Evolutionary conservation across 1,140 invertebrate species (phyloP).

Genomic region (Zaprionus vittiger): DNA sequence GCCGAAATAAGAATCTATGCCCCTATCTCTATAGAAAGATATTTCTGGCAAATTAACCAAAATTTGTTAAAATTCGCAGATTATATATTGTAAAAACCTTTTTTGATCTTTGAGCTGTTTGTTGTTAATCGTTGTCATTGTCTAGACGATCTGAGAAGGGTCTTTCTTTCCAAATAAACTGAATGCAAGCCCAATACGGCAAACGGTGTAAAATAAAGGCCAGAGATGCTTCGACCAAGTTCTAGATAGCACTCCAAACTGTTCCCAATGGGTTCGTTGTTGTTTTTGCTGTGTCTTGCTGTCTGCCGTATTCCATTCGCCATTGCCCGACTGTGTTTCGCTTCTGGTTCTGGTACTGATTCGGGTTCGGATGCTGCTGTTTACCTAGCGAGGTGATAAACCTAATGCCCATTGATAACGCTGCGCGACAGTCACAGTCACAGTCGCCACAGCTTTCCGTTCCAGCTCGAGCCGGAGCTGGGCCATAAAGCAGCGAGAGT

Average conservation of each 20-base stretch:
- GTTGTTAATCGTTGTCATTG: neutral
- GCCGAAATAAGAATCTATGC: neutral
- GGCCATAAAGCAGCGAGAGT: constrained; percentile 17
- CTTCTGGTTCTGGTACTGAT: constrained; percentile 4
- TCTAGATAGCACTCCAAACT: neutral
- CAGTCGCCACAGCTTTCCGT: neutral
- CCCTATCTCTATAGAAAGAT: neutral
- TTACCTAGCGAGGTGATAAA: constrained; percentile 32
- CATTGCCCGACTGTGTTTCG: constrained; percentile 7
- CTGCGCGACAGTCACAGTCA: neutral
- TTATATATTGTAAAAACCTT: neutral
- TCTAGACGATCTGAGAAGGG: neutral
- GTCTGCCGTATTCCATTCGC: neutral
- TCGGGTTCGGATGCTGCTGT: constrained; percentile 7
- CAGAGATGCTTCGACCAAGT: neutral
- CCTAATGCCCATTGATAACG: constrained; percentile 36
- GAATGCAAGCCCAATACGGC: neutral
- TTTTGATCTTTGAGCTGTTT: neutral
- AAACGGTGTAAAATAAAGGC: neutral
- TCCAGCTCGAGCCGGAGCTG: neutral
- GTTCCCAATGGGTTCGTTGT: neutral
- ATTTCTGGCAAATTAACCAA: neutral
- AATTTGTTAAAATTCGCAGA: neutral
- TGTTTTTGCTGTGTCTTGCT: neutral
- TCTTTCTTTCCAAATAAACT: neutral